Percentiles rank a stretch among this genome's conserved stretches.
Evolutionary conservation across 2,113 vertebrate species (phyloP).

Genomic region (Hydropotes inermis): DNA sequence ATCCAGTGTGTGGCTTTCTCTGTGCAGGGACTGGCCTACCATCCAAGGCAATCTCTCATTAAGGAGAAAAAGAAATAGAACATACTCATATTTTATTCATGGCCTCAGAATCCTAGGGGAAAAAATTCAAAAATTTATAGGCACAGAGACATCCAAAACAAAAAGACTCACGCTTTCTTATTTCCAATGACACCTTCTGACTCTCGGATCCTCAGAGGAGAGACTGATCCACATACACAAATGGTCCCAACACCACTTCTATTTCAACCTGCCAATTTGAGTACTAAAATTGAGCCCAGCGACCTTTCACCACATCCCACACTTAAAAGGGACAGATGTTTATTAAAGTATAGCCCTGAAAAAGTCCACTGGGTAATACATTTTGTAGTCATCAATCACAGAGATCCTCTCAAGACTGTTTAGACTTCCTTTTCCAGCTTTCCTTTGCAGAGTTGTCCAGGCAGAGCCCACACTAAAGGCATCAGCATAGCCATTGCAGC

Average conservation of each 20-base stretch:
- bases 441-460: background rate
- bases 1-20: slow-evolving; percentile 48
- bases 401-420: background rate
- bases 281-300: background rate
- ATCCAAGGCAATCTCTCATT: slow-evolving; percentile 64
- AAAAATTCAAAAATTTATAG: slow-evolving; percentile 9
- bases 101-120: slow-evolving; percentile 10
- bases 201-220: background rate
- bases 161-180: background rate
- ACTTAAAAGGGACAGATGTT: background rate
- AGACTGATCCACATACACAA: background rate
- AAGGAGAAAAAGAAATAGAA: slow-evolving; percentile 59
- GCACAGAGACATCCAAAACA: slow-evolving; percentile 33
- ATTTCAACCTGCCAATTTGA: background rate
- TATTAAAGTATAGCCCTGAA: background rate
- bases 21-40: slow-evolving; percentile 43
- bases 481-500: background rate
- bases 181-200: slow-evolving; percentile 2
- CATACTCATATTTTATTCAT: slow-evolving; percentile 72
- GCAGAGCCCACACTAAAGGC: background rate
- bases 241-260: background rate
- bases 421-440: slow-evolving; percentile 25
- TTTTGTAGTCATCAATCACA: background rate
- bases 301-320: background rate
- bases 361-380: background rate